Evolutionary conservation across 2,797 vertebrate species (phyloP), one percentile per base, ranked within the genome.

Genomic region (Glossophaga mutica): DNA sequence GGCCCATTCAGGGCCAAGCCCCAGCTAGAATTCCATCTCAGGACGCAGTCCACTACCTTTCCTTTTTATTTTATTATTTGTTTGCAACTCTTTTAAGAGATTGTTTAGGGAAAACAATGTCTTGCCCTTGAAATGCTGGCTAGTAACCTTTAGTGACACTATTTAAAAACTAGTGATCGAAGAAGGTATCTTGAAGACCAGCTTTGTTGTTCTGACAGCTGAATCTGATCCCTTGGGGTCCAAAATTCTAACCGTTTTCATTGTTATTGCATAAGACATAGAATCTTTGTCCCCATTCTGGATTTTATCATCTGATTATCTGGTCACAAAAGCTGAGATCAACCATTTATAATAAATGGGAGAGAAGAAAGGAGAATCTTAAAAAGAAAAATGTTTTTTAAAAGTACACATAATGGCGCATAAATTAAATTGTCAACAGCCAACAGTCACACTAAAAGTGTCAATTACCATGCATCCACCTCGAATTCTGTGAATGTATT

Each of bases 111-210:
- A n/a, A 91, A 86, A 83, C 48, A n/a, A 14, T 79, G 50, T 88
- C 96, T 91, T 88, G 52, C 74, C 90, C 79, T 94, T 92, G 94
- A 94, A 90, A 83, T 76, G 82, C 59, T 96, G 48, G 39, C 78
- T 87, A 79, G 82, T 78, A 93, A 70, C 85, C 67, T 3, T 85
- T 50, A 77, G 74, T 44, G 79, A 92, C 90, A 88, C 16, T 34
- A 9, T 34, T 92, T 91, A 88, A 77, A 94, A 71, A 46, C 70
- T 26, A 52, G 70, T 73, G 42, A 62, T 94, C 88, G 87, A 91
- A 97, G 96, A 97, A 94, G 94, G 97, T 68, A 16, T 62, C 92
- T 78, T 2, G 22, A 71, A 94, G 90, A 46, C 46, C 52, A 76
- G 55, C 78, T 92, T 68, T 65, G 73, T 46, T 73, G 50, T 90